Conservation (phyloP, 2,797 vertebrate genomes). For the Gobionotothen gibberifrons region DNA sequence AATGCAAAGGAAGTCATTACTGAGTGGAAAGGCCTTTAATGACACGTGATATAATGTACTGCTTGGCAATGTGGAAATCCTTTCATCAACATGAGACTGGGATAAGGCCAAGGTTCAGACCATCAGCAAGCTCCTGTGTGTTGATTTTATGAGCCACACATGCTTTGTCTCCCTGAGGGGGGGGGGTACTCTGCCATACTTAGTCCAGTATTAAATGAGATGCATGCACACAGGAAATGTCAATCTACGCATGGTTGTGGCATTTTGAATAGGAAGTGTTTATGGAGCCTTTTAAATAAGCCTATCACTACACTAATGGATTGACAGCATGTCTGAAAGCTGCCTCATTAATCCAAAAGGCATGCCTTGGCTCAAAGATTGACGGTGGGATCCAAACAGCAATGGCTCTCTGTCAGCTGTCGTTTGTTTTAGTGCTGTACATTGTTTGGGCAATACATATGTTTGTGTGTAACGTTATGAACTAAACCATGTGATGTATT, state of each 20-base stretch:
- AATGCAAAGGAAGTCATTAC: slow-evolving; percentile 60
- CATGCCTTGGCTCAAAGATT: slow-evolving; percentile 68
- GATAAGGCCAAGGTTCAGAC: slow-evolving; percentile 34
- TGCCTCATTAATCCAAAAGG: slow-evolving; percentile 71
- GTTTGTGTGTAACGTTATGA: slow-evolving; percentile 12
- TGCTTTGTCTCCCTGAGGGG: slow-evolving; percentile 38
- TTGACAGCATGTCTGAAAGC: slow-evolving; percentile 74
- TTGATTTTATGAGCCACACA: slow-evolving; percentile 43
- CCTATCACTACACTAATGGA: slow-evolving; percentile 72
- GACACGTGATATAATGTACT: slow-evolving; percentile 10
- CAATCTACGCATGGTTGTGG: slow-evolving; percentile 52
- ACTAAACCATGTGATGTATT: slow-evolving; percentile 20
- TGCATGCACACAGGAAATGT: slow-evolving; percentile 53
- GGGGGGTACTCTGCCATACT: slow-evolving; percentile 26
- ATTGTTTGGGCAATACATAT: slow-evolving; percentile 59
- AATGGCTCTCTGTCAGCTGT: slow-evolving; percentile 51
- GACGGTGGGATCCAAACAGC: slow-evolving; percentile 53
- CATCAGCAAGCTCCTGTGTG: slow-evolving; percentile 15
- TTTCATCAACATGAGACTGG: slow-evolving; percentile 25
- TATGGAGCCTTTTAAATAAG: slow-evolving; percentile 64
- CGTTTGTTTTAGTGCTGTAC: slow-evolving; percentile 46
- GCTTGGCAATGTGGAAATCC: slow-evolving; percentile 53
- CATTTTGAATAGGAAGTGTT: slow-evolving; percentile 71
- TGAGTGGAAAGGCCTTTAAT: slow-evolving; percentile 51
- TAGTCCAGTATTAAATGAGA: slow-evolving; percentile 47